Evolutionary conservation across 2,888 invertebrate species (phyloP).

Genomic region (Zygothrica quintamaculata): DNA sequence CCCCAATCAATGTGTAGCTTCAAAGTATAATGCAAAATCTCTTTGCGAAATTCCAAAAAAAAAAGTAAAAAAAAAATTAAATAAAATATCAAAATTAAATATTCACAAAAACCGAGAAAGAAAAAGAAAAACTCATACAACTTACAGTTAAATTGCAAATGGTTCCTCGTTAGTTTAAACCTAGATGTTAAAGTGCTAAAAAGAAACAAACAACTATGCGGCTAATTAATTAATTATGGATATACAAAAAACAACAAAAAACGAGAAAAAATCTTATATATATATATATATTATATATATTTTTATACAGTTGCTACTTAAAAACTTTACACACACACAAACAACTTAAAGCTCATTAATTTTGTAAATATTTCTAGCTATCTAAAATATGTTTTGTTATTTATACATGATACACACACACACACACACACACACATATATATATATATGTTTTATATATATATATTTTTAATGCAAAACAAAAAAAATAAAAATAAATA

Average conservation of each 20-base stretch:
- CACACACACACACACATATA: slow-evolving; percentile 28
- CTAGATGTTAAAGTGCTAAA: slow-evolving; percentile 75
- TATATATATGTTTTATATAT: slow-evolving; percentile 42
- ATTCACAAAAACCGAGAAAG: slow-evolving; percentile 43
- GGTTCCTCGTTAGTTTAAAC: slow-evolving; percentile 82
- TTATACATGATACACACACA: slow-evolving; percentile 27
- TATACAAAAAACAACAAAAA: slow-evolving; percentile 29
- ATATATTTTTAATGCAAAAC: slow-evolving; percentile 76
- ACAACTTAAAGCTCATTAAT: slow-evolving; percentile 54
- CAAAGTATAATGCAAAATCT: slow-evolving; percentile 58
- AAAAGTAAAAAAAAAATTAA: background rate
- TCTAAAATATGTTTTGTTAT: slow-evolving; percentile 54
- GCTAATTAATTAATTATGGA: slow-evolving; percentile 35
- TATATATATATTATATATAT: slow-evolving; percentile 42
- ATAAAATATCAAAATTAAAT: slow-evolving; percentile 70
- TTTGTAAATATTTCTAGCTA: slow-evolving; percentile 60
- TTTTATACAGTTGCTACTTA: slow-evolving; percentile 54
- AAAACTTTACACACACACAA: slow-evolving; percentile 29
- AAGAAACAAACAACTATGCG: slow-evolving; percentile 26
- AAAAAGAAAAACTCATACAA: slow-evolving; percentile 27
- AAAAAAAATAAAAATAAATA: slow-evolving; percentile 41
- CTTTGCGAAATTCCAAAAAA: slow-evolving; percentile 70
- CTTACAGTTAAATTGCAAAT: slow-evolving; percentile 74
- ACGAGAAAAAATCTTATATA: slow-evolving; percentile 20
- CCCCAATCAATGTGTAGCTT: slow-evolving; percentile 56